Evolutionary conservation across 2,888 invertebrate species (phyloP).

Genomic region (Cerastis rubricosa): DNA sequence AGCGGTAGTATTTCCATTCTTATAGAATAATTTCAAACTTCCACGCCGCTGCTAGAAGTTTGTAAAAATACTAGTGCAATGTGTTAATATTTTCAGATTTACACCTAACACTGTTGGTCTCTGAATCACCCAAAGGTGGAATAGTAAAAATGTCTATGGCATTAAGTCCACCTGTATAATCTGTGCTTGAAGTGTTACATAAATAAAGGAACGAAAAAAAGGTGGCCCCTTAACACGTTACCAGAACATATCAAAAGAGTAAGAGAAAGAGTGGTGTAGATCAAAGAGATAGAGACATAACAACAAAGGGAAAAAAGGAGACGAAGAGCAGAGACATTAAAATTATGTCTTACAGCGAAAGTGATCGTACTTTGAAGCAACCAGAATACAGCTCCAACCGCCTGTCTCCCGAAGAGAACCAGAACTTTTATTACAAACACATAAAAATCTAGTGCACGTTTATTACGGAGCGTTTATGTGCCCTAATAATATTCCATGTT

Average conservation of each 20-base stretch:
- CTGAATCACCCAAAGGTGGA: too few relatives aligned
- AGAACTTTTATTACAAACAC: slow-evolving; percentile 77
- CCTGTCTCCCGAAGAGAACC: slow-evolving; percentile 63
- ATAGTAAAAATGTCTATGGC: too few relatives aligned
- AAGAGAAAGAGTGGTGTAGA: background rate
- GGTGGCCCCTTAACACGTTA: background rate
- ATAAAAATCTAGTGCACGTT: slow-evolving; percentile 83
- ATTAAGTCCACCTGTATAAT: too few relatives aligned
- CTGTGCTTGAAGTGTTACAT: too few relatives aligned
- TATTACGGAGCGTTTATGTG: slow-evolving; percentile 77
- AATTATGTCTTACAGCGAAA: background rate
- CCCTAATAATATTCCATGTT: slow-evolving; percentile 84
- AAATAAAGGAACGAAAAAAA: too few relatives aligned
- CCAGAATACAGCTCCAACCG: slow-evolving; percentile 67
- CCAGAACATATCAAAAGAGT: background rate
- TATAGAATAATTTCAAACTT: background rate
- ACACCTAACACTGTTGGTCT: too few relatives aligned
- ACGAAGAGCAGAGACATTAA: background rate
- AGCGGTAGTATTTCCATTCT: background rate
- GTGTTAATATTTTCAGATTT: too few relatives aligned
- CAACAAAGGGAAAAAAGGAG: background rate
- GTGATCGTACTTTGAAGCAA: background rate
- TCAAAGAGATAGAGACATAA: background rate
- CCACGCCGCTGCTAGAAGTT: background rate
- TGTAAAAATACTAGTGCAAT: background rate